These are phyloP conservation scores for Habrosyne pyritoides DNA, from an alignment of 2,888 invertebrate genomes.

Conservation along the genomic window DNA sequence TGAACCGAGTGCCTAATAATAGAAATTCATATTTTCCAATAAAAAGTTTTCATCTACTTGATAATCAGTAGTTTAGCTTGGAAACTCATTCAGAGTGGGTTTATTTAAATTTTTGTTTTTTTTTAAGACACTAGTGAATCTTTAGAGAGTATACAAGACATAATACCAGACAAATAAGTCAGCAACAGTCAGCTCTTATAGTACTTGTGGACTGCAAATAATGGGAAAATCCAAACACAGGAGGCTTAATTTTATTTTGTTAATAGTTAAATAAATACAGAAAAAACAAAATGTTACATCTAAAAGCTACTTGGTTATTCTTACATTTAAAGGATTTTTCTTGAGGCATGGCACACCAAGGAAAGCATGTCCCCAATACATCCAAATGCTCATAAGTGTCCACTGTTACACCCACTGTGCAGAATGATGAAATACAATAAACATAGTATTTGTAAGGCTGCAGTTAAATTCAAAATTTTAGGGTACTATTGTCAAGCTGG, in stretches of 20 bases:
- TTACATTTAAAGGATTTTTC: constrained; percentile 74
- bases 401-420: constrained; percentile 84
- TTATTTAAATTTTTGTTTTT: too few species aligned
- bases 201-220: too few species aligned
- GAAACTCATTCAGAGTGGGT: too few species aligned
- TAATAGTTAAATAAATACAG: constrained; percentile 8
- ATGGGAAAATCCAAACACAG: neutral
- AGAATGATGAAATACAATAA: constrained; percentile 40
- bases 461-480: too few species aligned
- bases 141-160: too few species aligned
- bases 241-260: neutral
- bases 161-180: too few species aligned
- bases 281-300: neutral
- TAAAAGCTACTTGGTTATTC: constrained; percentile 8
- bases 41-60: too few species aligned
- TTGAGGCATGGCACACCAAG: constrained; percentile 86
- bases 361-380: constrained; percentile 90
- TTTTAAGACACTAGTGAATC: too few species aligned
- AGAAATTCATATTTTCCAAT: neutral
- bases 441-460: neutral
- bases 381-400: constrained; percentile 90
- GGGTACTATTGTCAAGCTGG: too few species aligned
- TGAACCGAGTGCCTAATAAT: neutral
- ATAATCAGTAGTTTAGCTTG: too few species aligned
- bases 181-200: too few species aligned